phyloP scores from a whole-genome alignment of 2,113 vertebrate species.

The Pristiophorus japonicus region DNA sequence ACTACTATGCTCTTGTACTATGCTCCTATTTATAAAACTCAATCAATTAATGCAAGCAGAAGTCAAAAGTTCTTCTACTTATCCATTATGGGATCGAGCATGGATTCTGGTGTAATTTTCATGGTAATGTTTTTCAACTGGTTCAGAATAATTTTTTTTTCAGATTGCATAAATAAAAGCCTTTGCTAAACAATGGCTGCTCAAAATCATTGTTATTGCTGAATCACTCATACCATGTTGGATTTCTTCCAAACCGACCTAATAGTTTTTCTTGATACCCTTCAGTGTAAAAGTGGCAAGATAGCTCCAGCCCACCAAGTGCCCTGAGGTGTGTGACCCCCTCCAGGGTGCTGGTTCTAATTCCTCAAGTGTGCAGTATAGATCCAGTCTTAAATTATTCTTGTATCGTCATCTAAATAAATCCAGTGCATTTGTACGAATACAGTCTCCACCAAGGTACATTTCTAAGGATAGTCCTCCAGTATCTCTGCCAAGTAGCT shows the following conservation, averaged over 20 bases:
- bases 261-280: neutral
- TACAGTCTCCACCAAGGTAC: too few species aligned
- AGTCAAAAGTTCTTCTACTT: neutral
- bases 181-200: too few species aligned
- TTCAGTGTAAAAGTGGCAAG: too few species aligned
- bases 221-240: neutral
- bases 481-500: too few species aligned
- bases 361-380: too few species aligned
- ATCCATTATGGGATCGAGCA: neutral
- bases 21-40: neutral
- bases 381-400: too few species aligned
- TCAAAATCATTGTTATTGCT: neutral
- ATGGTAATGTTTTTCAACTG: neutral
- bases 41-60: neutral
- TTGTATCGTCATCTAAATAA: too few species aligned
- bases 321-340: neutral
- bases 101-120: neutral
- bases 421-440: too few species aligned
- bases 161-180: neutral
- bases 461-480: too few species aligned
- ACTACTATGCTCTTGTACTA: neutral
- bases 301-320: neutral
- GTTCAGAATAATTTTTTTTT: neutral
- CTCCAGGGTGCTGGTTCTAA: too few species aligned
- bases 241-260: neutral